These are phyloP conservation scores for Actinia tenebrosa DNA, from an alignment of 64 coral and sea anemone species.

Conservation along the genomic window DNA sequence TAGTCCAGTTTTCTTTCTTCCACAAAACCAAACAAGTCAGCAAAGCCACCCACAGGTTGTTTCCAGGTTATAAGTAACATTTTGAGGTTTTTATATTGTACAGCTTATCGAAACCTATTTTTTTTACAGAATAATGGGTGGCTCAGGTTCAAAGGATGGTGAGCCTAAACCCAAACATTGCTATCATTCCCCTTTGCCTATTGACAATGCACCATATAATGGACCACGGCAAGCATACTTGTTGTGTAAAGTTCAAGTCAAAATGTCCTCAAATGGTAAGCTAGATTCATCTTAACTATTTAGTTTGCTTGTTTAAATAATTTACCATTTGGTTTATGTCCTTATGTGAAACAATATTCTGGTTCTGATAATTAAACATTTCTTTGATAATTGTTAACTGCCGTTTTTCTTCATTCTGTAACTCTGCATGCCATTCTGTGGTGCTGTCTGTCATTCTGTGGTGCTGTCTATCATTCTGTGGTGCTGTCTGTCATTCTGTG, in stretches of 20 bases:
- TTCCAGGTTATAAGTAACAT: too few relatives aligned
- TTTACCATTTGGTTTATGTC: too few relatives aligned
- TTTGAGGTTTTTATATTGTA: too few relatives aligned
- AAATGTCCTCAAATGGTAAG: slow-evolving; percentile 25
- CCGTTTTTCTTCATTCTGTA: not conserved
- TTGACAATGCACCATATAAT: slow-evolving; percentile 1
- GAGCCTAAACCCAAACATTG: not conserved
- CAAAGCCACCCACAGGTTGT: too few relatives aligned
- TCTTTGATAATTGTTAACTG: too few relatives aligned
- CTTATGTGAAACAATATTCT: too few relatives aligned
- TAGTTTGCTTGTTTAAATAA: not conserved
- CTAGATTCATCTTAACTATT: not conserved
- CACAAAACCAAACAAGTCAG: too few relatives aligned
- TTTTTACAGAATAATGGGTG: not conserved
- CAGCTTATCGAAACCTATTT: too few relatives aligned
- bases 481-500: too few relatives aligned
- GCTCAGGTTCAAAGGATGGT: not conserved
- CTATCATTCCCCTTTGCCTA: not conserved
- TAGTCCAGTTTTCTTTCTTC: too few relatives aligned
- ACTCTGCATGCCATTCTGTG: not conserved
- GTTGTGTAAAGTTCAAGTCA: not conserved
- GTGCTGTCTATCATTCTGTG: too few relatives aligned
- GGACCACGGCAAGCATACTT: not conserved
- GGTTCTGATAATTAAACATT: too few relatives aligned
- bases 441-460: not conserved